These are phyloP conservation scores for Cuculus canorus DNA, from an alignment of 2,797 vertebrate genomes.

Conservation along the genomic window DNA sequence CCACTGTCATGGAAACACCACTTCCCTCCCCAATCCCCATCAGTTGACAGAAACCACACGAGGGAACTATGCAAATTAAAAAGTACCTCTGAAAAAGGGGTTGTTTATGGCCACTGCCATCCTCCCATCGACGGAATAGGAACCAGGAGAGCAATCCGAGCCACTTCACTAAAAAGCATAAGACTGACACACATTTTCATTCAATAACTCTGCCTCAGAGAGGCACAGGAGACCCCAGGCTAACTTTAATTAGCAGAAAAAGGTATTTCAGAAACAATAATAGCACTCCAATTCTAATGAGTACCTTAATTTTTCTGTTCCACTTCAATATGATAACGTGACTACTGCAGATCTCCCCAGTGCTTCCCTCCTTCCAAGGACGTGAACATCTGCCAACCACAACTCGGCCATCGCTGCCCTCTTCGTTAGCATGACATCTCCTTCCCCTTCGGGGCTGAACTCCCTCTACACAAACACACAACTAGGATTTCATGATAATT, in stretches of 20 bases:
- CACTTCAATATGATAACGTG: not conserved
- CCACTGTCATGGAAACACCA: fast-evolving
- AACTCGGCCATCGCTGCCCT: too few relatives aligned
- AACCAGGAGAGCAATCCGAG: not conserved
- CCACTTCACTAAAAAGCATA: not conserved
- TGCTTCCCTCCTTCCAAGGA: not conserved
- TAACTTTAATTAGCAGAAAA: not conserved
- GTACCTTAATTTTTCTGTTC: too few relatives aligned
- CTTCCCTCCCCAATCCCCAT: too few relatives aligned
- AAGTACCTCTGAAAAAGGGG: too few relatives aligned
- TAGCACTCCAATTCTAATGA: not conserved
- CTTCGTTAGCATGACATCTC: not conserved
- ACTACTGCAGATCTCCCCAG: not conserved
- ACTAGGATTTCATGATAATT: not conserved
- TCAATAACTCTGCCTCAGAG: not conserved
- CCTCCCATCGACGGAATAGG: not conserved
- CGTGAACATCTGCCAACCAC: not conserved
- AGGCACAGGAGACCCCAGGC: not conserved
- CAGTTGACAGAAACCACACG: not conserved
- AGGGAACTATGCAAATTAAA: not conserved
- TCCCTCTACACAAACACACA: not conserved
- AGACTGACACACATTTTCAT: not conserved
- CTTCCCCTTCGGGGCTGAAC: not conserved
- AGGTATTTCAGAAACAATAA: not conserved
- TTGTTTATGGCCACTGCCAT: not conserved